phyloP scores from a whole-genome alignment of 2,113 vertebrate species.

The Ceyx margarethae region DNA sequence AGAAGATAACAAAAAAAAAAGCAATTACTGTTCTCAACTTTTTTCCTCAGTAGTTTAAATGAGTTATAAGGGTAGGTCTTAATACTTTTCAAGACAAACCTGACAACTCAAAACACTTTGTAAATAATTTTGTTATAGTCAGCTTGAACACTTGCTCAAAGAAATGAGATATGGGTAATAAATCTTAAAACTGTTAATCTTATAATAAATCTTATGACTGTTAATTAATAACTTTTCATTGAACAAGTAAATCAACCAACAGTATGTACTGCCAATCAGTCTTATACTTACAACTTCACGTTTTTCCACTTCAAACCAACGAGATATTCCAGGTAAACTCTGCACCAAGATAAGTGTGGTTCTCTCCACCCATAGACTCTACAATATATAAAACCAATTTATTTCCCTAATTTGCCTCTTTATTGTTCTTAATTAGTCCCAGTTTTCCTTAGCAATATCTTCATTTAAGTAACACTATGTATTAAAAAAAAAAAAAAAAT shows the following conservation, averaged over 20 bases:
- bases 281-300: constrained; percentile 89
- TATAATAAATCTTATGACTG: background rate
- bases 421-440: background rate
- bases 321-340: constrained; percentile 98
- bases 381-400: constrained; percentile 32
- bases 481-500: background rate
- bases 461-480: background rate
- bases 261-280: background rate
- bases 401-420: background rate
- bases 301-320: constrained; percentile 99
- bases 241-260: background rate
- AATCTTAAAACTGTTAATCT: background rate
- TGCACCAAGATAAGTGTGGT: constrained; percentile 95
- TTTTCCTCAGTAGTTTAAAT: background rate
- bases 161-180: background rate
- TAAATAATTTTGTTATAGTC: background rate
- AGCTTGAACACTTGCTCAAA: background rate
- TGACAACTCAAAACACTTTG: background rate
- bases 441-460: background rate
- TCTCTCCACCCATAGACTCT: constrained; percentile 98
- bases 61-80: background rate
- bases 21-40: background rate
- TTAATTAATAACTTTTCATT: background rate
- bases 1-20: background rate
- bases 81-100: background rate